phyloP scores from a whole-genome alignment of 1,140 invertebrate genomes.

The Fopius arisanus region DNA sequence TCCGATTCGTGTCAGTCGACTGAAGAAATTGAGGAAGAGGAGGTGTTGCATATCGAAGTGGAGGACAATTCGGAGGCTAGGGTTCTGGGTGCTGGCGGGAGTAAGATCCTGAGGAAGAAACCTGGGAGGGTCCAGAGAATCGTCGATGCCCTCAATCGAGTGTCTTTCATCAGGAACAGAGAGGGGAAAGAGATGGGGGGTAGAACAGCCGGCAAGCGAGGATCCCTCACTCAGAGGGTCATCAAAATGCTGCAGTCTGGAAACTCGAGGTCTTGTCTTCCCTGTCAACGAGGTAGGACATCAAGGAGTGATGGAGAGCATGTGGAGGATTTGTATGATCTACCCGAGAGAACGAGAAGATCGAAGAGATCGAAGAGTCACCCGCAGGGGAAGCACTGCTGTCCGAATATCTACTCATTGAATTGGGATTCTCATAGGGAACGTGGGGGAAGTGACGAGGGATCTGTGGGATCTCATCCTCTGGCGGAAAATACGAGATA shows the following conservation, averaged over 20 bases:
- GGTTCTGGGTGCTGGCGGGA: conserved; percentile 12
- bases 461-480: conserved; percentile 22
- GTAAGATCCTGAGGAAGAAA: conserved; percentile 29
- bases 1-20: conserved; percentile 39
- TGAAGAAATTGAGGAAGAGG: conserved; percentile 45
- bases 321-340: neutral
- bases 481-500: conserved; percentile 37
- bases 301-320: conserved; percentile 32
- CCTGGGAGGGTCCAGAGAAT: conserved; percentile 40
- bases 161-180: conserved; percentile 41
- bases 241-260: conserved; percentile 33
- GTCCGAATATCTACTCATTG: conserved; percentile 17
- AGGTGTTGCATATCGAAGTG: conserved; percentile 44
- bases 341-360: neutral
- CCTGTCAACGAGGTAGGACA: conserved; percentile 29
- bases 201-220: neutral
- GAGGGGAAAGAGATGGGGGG: neutral
- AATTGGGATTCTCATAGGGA: conserved; percentile 28
- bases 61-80: conserved; percentile 15
- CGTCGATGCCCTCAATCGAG: conserved; percentile 37
- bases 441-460: conserved; percentile 29
- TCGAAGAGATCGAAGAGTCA: neutral
- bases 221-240: conserved; percentile 38
- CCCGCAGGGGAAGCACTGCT: neutral
- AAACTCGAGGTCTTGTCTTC: conserved; percentile 13